Percentiles rank a stretch among this genome's conserved stretches.
Conservation (phyloP, 2,113 vertebrate species). For the Melospiza melodia region DNA sequence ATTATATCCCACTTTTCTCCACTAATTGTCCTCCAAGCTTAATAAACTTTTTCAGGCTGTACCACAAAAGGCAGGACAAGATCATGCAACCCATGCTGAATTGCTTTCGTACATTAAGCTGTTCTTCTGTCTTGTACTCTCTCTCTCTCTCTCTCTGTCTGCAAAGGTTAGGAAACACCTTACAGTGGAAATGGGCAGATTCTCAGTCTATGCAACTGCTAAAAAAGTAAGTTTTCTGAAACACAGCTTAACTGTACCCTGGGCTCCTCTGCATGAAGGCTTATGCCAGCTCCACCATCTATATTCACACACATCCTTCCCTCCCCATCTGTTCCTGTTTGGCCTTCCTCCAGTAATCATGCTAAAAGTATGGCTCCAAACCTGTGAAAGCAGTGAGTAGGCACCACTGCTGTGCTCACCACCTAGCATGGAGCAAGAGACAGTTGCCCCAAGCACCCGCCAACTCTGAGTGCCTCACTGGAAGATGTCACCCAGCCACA, state of each 20-base stretch:
- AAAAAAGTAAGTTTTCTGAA: slow-evolving; percentile 20
- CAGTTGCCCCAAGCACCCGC: slow-evolving; percentile 48
- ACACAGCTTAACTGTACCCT: not conserved
- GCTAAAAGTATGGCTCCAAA: slow-evolving; percentile 53
- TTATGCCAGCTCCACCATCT: slow-evolving; percentile 39
- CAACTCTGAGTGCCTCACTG: slow-evolving; percentile 35
- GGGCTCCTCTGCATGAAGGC: slow-evolving; percentile 21
- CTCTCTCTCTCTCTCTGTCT: not conserved
- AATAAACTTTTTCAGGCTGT: not conserved
- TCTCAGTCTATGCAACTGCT: not conserved
- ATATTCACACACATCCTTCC: slow-evolving; percentile 53
- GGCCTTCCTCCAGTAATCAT: slow-evolving; percentile 57
- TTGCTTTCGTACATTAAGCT: not conserved
- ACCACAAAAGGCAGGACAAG: not conserved
- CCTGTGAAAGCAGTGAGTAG: slow-evolving; percentile 50
- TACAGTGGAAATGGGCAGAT: not conserved
- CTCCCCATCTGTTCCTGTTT: slow-evolving; percentile 55
- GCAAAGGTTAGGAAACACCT: not conserved
- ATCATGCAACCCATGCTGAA: not conserved
- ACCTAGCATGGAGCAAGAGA: slow-evolving; percentile 4
- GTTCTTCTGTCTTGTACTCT: not conserved
- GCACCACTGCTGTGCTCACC: slow-evolving; percentile 51
- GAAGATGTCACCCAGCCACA: slow-evolving; percentile 37
- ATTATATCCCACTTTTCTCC: not conserved
- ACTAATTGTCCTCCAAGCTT: not conserved